These are phyloP conservation scores for Coturnix japonica DNA, from an alignment of 2,113 vertebrate genomes.

Conservation along the genomic window DNA sequence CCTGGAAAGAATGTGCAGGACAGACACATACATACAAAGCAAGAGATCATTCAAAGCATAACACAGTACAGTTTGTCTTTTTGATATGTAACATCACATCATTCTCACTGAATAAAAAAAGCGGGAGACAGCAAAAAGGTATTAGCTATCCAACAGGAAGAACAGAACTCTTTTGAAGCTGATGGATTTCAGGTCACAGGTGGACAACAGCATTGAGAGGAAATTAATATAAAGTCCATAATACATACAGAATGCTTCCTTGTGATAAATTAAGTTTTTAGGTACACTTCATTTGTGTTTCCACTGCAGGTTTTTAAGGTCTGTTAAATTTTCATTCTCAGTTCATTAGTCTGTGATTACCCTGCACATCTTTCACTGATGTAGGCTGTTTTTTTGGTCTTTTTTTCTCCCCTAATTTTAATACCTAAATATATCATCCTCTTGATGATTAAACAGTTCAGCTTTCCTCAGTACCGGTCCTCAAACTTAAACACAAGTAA, in stretches of 20 bases:
- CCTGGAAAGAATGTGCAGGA: neutral
- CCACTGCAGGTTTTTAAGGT: neutral
- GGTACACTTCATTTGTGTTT: neutral
- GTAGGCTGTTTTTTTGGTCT: neutral
- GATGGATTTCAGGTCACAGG: neutral
- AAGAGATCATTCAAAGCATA: neutral
- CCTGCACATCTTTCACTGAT: neutral
- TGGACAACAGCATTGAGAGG: neutral
- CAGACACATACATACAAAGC: neutral
- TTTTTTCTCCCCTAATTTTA: neutral
- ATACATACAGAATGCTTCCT: neutral
- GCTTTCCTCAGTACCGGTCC: neutral
- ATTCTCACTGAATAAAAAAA: neutral
- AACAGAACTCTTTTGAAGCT: neutral
- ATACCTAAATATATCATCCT: neutral
- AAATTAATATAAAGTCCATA: neutral
- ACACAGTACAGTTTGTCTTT: neutral
- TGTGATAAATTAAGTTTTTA: neutral
- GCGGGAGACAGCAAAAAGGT: neutral
- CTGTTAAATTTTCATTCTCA: neutral
- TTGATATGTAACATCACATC: rapidly evolving
- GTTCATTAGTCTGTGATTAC: neutral
- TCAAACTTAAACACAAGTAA: neutral
- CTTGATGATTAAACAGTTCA: neutral
- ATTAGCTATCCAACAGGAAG: neutral